Conservation (phyloP, 2,113 vertebrate species). For the Brachyistius frenatus region DNA sequence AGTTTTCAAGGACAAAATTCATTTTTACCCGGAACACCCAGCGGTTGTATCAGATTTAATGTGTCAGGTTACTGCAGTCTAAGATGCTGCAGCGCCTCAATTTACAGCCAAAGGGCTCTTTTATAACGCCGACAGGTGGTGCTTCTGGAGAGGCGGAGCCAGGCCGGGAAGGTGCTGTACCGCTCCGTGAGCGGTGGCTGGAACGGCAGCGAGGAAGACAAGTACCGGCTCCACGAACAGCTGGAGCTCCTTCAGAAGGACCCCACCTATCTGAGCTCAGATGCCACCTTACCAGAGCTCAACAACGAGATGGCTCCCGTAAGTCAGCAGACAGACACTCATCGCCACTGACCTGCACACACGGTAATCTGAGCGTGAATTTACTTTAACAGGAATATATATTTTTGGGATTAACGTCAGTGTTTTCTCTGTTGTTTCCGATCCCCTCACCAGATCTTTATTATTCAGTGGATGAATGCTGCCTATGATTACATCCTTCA, state of each 20-base stretch:
- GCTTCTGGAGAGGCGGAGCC: slow-evolving; percentile 91
- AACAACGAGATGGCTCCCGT: slow-evolving; percentile 94
- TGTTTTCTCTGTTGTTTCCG: not conserved
- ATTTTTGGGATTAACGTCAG: not conserved
- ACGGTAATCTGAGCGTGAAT: not conserved
- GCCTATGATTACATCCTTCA: slow-evolving; percentile 87
- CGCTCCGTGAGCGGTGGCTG: slow-evolving; percentile 88
- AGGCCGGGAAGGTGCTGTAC: slow-evolving; percentile 86
- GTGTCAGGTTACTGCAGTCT: slow-evolving; percentile 36
- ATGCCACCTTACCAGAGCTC: slow-evolving; percentile 89
- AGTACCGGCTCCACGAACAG: slow-evolving; percentile 88
- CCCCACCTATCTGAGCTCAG: slow-evolving; percentile 86
- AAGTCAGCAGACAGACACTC: slow-evolving; percentile 65
- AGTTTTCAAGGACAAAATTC: too few relatives aligned
- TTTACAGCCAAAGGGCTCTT: slow-evolving; percentile 35
- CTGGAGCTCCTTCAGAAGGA: slow-evolving; percentile 92
- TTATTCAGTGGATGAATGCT: slow-evolving; percentile 91
- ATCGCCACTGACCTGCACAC: not conserved
- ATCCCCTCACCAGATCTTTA: slow-evolving; percentile 85
- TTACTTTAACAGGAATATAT: not conserved
- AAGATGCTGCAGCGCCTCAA: not conserved
- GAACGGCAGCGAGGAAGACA: slow-evolving; percentile 92
- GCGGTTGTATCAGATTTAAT: slow-evolving; percentile 1
- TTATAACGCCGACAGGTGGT: slow-evolving; percentile 85
- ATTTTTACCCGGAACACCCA: not conserved